Percentiles rank a stretch among this genome's conserved stretches.
Evolutionary conservation across 2,888 invertebrate species (phyloP).

Genomic region (Chrysopilus asiliformis): DNA sequence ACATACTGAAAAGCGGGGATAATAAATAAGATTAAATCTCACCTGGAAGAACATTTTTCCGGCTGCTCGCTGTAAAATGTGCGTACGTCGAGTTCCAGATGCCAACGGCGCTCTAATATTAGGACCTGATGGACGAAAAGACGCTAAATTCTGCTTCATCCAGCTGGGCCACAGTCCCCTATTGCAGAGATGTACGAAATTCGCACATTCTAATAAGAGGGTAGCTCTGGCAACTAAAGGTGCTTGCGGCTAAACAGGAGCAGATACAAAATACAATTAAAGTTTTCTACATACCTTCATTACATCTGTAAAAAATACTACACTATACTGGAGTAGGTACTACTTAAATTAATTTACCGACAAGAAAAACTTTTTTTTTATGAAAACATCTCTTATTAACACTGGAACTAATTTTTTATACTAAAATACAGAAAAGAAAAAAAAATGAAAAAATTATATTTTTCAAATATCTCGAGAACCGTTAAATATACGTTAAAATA

Average conservation of each 20-base stretch:
- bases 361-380: too few relatives aligned
- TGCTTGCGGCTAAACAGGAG: constrained; percentile 61
- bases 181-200: constrained; percentile 95
- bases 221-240: constrained; percentile 88
- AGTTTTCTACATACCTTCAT: too few relatives aligned
- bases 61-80: constrained; percentile 73
- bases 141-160: constrained; percentile 78
- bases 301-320: too few relatives aligned
- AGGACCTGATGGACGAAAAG: constrained; percentile 55
- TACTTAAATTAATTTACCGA: too few relatives aligned
- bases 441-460: too few relatives aligned
- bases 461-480: too few relatives aligned
- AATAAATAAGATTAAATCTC: constrained; percentile 5
- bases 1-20: too few relatives aligned
- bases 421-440: too few relatives aligned
- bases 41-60: constrained; percentile 90
- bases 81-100: constrained; percentile 48
- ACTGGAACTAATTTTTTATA: too few relatives aligned
- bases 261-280: constrained; percentile 8
- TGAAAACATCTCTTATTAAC: too few relatives aligned
- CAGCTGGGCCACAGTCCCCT: constrained; percentile 97
- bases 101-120: constrained; percentile 38
- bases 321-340: too few relatives aligned
- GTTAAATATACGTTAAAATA: too few relatives aligned
- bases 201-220: constrained; percentile 85